Percentiles rank a stretch among this genome's conserved stretches.
phyloP scores from a whole-genome alignment of 2,888 invertebrate genomes.

The Steinernema carpocapsae region DNA sequence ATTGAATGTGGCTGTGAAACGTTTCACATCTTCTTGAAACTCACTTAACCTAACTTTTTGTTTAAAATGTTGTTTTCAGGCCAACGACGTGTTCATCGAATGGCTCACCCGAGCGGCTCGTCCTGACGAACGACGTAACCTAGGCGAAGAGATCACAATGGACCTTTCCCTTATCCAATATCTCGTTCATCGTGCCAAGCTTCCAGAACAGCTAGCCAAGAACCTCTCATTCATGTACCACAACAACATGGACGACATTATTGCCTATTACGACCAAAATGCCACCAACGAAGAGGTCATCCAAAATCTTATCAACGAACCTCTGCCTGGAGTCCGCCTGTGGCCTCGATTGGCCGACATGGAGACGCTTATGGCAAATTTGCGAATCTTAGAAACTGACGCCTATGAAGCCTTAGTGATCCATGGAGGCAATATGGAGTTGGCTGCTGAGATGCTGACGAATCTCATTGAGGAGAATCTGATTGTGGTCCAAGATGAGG shows the following conservation, averaged over 20 bases:
- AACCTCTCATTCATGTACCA: neutral
- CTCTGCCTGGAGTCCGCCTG: neutral
- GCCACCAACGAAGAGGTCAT: neutral
- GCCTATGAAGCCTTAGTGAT: neutral
- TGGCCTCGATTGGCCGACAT: neutral
- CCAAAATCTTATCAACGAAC: neutral
- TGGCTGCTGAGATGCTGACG: neutral
- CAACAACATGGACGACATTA: neutral
- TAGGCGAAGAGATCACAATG: neutral
- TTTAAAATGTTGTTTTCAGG: too few species aligned
- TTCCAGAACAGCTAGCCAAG: neutral
- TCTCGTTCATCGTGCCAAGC: neutral
- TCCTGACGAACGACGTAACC: neutral
- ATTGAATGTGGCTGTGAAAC: too few species aligned
- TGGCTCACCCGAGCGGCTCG: neutral
- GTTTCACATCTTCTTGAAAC: too few species aligned
- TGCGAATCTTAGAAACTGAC: neutral
- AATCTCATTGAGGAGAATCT: neutral
- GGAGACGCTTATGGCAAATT: neutral
- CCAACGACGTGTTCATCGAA: conserved; percentile 9
- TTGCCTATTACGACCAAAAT: neutral
- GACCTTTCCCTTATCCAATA: neutral
- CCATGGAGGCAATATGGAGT: neutral
- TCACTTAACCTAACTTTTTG: too few species aligned
- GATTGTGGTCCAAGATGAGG: too few species aligned